These are phyloP conservation scores for Axis porcinus DNA, from an alignment of 2,113 vertebrate species.

Conservation along the genomic window DNA sequence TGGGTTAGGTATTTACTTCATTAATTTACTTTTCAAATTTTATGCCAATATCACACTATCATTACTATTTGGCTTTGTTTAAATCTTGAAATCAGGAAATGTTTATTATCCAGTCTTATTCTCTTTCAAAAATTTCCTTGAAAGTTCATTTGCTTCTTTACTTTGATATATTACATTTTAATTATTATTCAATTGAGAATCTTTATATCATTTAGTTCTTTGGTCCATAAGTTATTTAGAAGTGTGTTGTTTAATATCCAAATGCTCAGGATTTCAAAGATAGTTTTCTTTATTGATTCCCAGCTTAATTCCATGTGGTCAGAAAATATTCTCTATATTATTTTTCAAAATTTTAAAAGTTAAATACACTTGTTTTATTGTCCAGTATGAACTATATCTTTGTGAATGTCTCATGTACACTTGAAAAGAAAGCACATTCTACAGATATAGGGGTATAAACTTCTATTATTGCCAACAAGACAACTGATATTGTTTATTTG, in stretches of 20 bases:
- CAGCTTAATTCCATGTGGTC: background rate
- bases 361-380: background rate
- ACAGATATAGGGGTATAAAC: background rate
- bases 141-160: background rate
- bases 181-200: background rate
- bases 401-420: background rate
- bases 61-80: background rate
- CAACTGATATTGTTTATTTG: background rate
- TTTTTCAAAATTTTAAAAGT: background rate
- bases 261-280: background rate
- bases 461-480: background rate
- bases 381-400: background rate
- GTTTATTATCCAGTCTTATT: background rate
- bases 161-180: background rate
- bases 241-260: background rate
- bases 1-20: background rate
- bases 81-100: background rate
- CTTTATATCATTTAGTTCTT: background rate
- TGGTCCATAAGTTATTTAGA: background rate
- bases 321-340: background rate
- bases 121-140: background rate
- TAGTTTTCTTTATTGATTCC: background rate
- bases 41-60: background rate
- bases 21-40: background rate
- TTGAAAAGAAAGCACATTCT: background rate